A percentile compares a stretch with the other conserved stretches of the same genome.
phyloP scores from a whole-genome alignment of 2,888 invertebrate genomes.

The Drosophila recens region DNA sequence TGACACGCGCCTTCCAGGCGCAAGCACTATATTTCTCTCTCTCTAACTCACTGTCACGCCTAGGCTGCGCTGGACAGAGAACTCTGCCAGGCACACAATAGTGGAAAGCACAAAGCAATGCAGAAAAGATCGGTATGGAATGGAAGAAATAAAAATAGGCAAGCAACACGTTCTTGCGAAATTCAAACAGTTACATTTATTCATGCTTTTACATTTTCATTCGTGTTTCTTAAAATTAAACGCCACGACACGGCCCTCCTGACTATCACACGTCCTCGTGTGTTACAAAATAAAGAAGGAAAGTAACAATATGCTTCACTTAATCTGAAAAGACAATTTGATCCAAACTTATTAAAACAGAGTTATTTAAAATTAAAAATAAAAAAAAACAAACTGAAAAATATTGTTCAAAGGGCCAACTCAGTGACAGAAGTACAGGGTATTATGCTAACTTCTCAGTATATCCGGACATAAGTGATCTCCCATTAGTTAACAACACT shows the following conservation, averaged over 20 bases:
- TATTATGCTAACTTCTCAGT: not conserved
- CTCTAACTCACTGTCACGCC: too few species aligned
- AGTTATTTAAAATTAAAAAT: not conserved
- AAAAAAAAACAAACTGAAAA: not conserved
- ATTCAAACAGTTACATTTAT: too few species aligned
- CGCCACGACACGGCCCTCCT: not conserved
- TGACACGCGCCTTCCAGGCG: too few species aligned
- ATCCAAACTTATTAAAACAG: not conserved
- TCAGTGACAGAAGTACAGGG: constrained; percentile 10
- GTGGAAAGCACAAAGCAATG: too few species aligned
- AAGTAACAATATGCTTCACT: not conserved
- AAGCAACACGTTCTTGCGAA: too few species aligned
- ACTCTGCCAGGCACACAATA: too few species aligned
- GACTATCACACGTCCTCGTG: constrained; percentile 15
- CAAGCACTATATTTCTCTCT: too few species aligned
- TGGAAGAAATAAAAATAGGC: too few species aligned
- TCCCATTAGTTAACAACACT: not conserved
- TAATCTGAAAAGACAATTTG: constrained; percentile 2
- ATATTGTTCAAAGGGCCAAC: not conserved
- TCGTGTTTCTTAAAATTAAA: too few species aligned
- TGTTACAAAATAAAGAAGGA: constrained; percentile 3
- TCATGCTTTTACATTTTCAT: too few species aligned
- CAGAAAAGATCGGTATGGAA: too few species aligned
- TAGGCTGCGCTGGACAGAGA: too few species aligned
- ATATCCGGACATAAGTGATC: constrained; percentile 1